Conservation (phyloP, 2,797 vertebrate genomes). For the Coregonus suidteri region DNA sequence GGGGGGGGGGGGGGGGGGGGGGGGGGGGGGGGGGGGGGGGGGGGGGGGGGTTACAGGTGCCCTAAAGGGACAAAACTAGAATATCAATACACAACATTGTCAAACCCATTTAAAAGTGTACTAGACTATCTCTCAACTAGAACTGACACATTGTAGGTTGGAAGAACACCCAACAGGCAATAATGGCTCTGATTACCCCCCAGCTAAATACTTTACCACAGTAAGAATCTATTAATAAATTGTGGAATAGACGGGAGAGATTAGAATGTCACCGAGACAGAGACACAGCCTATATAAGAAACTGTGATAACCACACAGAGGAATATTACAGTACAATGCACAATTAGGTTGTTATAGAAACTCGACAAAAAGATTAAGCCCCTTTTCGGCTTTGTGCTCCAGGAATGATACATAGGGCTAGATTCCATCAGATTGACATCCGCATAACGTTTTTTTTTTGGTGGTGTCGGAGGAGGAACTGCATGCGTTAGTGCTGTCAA, state of each 20-base stretch:
- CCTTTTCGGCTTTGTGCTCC: too few relatives aligned
- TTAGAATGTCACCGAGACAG: slow-evolving; percentile 32
- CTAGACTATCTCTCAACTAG: slow-evolving; percentile 49
- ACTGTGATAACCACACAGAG: slow-evolving; percentile 20
- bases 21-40: too few relatives aligned
- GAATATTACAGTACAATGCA: slow-evolving; percentile 10
- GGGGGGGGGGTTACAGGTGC: too few relatives aligned
- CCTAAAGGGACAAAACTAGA: too few relatives aligned
- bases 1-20: too few relatives aligned
- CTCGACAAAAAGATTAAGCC: too few relatives aligned
- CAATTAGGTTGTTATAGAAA: not conserved
- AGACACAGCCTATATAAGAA: slow-evolving; percentile 25
- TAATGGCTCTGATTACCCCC: slow-evolving; percentile 38
- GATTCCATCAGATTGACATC: too few relatives aligned
- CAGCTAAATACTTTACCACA: slow-evolving; percentile 50
- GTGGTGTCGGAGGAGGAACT: too few relatives aligned
- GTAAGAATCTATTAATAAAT: slow-evolving; percentile 52
- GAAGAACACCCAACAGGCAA: slow-evolving; percentile 52
- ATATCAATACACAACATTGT: slow-evolving; percentile 1
- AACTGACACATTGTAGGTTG: slow-evolving; percentile 54
- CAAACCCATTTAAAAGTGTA: slow-evolving; percentile 69
- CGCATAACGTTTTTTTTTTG: too few relatives aligned
- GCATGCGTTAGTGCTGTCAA: too few relatives aligned
- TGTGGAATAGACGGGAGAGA: slow-evolving; percentile 33
- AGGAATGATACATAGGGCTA: too few relatives aligned